Evolutionary conservation across 2,888 invertebrate species (phyloP), one percentile per base, ranked within the genome.

Genomic region (Chymomyza procnemis): DNA sequence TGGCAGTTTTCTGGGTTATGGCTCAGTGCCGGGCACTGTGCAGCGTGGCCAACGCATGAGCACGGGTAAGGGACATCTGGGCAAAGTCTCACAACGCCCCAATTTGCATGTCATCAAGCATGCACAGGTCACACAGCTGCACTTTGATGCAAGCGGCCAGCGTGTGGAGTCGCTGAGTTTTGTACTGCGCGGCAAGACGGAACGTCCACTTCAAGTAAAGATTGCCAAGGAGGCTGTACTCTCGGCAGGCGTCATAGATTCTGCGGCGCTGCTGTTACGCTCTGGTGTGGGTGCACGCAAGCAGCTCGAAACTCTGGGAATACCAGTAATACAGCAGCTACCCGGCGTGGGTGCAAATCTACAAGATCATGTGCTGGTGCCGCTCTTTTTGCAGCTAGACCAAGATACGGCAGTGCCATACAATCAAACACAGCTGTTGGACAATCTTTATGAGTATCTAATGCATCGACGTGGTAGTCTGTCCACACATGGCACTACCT

Each of bases 331-430:
- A 0, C 64, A 74, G 1, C 69, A 89, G 12, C 55, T 91, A 6
- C 67, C 82, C 0, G 78, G 79, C 0, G 95, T 96, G 0, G 96
- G 96, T 0, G 92, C 94, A 75, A 95, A 96, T 85, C 91, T 97
- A 1, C 96, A 96, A 89, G 96, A 97, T 86, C 96, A 97, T 88
- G 93, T 95, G 21, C 93, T 94, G 0, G 92, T 94, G 1, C 85
- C 88, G 2, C 4, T 90, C 0, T 80, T 88, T 19, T 52, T 90
- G 14, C 75, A 87, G 21, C 89, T 93, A 74, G 92, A 93, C 1
- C 74, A 75, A 16, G 78, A 66, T 0, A 71, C 19, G 2, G 73
- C 80, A 0, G 22, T 63, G 21, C 19, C 73, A 0, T 22, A 71
- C 0, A 71, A 81, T 83, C 21, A 91, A 87, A 74, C 88, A 89